Evolutionary conservation across 2,113 vertebrate species (phyloP), one percentile per base, ranked within the genome.

Genomic region (Cebidichthys violaceus): DNA sequence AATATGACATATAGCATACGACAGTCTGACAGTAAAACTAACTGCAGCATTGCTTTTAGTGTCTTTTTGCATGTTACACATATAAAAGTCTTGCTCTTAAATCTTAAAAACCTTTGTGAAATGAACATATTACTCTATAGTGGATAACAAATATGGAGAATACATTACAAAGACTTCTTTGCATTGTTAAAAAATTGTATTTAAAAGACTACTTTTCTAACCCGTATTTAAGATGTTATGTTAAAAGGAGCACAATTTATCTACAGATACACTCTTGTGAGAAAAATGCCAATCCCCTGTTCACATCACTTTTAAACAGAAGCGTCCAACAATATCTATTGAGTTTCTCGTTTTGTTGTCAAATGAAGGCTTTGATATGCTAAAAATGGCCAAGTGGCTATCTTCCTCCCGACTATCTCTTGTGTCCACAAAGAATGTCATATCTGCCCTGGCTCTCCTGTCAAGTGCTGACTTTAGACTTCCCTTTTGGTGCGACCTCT

Each of bases 381-480:
- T 91, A 85, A 85, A 89, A 91, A 87, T 88, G 75, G 67, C 52
- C 31, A 18, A 66, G 66, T 68, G 64, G 78, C 85, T 87, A 81
- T 88, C 84, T 77, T 33, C 67, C 75, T 39, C 17, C 14, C 9
- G 33, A 27, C 52, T 83, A 78, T 89, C 80, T 84, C 59, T 85
- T 70, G 65, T 73, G 67, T 84, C 73, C 86, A 90, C 86, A 88
- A 70, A 85, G 35, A 84, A 81, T 78, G 79, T 74, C 75, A 87
- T 90, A 92, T 92, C 86, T 85, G 43, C 70, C 61, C 31, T 39
- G 31, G 70, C 77, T 84, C 65, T 55, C 29, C 77, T 52, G 86
- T 89, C 85, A 80, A 86, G 77, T 84, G 85, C 83, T 90, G 85
- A 91, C 86, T 88, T 71, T 64, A 88, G 88, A 89, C 84, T 87